These are phyloP conservation scores for Poeciliopsis turrubarensis DNA, from an alignment of 2,113 vertebrate genomes.

Conservation along the genomic window DNA sequence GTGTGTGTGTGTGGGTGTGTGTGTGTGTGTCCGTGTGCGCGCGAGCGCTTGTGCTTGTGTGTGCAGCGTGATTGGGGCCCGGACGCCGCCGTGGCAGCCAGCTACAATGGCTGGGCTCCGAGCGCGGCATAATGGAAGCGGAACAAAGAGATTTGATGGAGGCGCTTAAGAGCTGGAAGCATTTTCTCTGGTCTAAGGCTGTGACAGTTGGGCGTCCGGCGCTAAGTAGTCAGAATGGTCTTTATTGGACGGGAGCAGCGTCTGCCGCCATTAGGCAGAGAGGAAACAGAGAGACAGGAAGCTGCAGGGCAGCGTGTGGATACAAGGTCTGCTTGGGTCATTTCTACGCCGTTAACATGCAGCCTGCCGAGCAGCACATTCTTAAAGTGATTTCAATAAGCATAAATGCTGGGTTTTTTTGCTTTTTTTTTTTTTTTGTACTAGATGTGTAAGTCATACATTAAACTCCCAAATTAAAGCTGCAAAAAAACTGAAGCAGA, in stretches of 20 bases:
- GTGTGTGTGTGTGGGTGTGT: neutral
- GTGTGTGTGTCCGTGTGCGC: conserved; percentile 2
- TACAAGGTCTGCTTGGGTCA: conserved; percentile 9
- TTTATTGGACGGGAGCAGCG: conserved; percentile 58
- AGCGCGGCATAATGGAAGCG: conserved; percentile 64
- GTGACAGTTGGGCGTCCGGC: conserved; percentile 66
- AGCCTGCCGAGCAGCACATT: neutral
- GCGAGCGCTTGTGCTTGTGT: neutral
- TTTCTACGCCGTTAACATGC: conserved; percentile 6
- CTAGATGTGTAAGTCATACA: neutral
- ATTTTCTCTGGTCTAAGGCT: conserved; percentile 59
- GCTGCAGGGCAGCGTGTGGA: conserved; percentile 26
- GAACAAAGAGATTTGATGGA: conserved; percentile 71
- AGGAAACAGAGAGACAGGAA: conserved; percentile 27
- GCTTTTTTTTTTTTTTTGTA: neutral
- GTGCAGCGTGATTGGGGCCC: conserved; percentile 33
- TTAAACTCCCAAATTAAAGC: neutral
- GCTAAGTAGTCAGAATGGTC: conserved; percentile 64
- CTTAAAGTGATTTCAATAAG: conserved; percentile 2
- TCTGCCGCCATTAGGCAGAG: conserved; percentile 50
- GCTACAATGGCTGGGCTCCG: conserved; percentile 60
- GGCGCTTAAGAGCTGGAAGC: conserved; percentile 65
- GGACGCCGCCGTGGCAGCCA: conserved; percentile 61
- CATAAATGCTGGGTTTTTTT: neutral
- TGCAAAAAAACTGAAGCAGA: neutral